A percentile compares a stretch with the other conserved stretches of the same genome.
These are phyloP conservation scores for Erpobdella octoculata DNA, from an alignment of 2,888 invertebrate species.

Conservation along the genomic window DNA sequence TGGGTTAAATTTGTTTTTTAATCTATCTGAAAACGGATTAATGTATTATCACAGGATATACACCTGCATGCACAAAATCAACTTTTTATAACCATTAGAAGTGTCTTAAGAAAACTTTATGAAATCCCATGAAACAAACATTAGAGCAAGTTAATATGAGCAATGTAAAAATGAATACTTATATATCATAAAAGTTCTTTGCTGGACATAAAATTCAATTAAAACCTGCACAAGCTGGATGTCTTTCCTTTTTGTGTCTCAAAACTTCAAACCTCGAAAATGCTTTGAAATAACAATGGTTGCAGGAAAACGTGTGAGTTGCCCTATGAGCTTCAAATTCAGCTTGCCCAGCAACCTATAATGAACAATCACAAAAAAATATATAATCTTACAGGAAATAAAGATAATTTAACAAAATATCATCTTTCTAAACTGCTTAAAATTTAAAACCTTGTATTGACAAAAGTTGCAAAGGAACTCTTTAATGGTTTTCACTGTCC, in stretches of 20 bases:
- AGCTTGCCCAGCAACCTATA: not conserved
- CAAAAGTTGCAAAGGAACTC: constrained; percentile 34
- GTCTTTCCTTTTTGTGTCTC: constrained; percentile 21
- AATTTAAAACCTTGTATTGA: constrained; percentile 30
- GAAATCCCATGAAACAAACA: too few species aligned
- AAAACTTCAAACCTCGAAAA: constrained; percentile 23
- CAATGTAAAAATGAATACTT: not conserved
- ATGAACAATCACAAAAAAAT: not conserved
- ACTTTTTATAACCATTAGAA: too few species aligned
- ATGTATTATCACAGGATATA: too few species aligned
- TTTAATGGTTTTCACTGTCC: constrained; percentile 29
- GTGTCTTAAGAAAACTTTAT: too few species aligned
- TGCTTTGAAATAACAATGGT: constrained; percentile 29
- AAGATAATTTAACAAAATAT: not conserved
- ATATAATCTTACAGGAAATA: not conserved
- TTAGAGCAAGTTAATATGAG: too few species aligned
- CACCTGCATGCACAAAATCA: too few species aligned
- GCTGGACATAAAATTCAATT: not conserved
- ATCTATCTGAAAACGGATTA: too few species aligned
- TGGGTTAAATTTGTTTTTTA: too few species aligned
- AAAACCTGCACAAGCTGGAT: constrained; percentile 9
- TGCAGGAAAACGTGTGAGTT: constrained; percentile 31
- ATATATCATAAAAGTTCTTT: not conserved
- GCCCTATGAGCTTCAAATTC: constrained; percentile 4
- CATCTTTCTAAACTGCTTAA: too few species aligned